Percentiles rank a stretch among this genome's conserved stretches.
Conservation (phyloP, 2,888 invertebrate genomes). For the Capitulum mitella region DNA sequence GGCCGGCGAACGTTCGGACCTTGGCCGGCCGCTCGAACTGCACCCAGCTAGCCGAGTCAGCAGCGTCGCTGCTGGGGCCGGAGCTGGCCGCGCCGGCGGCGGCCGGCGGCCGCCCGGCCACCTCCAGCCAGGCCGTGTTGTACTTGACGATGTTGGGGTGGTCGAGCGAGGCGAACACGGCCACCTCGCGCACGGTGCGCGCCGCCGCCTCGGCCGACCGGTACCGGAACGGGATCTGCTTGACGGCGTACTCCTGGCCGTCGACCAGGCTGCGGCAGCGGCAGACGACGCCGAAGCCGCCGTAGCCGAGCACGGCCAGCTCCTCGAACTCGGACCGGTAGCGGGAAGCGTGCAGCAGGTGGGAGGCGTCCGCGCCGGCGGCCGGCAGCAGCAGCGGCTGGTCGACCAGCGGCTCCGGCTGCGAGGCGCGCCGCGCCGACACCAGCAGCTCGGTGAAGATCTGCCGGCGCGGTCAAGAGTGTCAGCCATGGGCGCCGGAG, state of each 20-base stretch:
- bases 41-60: neutral
- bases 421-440: neutral
- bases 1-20: neutral
- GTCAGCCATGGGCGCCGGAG: too few species aligned
- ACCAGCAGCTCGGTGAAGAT: neutral
- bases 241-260: constrained; percentile 68
- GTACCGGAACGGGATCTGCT: constrained; percentile 53
- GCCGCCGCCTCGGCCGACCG: constrained; percentile 5
- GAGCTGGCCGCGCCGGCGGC: constrained; percentile 39
- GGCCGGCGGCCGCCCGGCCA: constrained; percentile 43
- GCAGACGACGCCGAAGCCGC: constrained; percentile 70
- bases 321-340: constrained; percentile 64
- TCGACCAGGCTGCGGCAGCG: constrained; percentile 67
- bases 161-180: constrained; percentile 67
- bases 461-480: neutral
- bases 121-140: constrained; percentile 75
- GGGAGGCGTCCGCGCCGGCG: neutral
- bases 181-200: constrained; percentile 60
- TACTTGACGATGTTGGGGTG: constrained; percentile 74
- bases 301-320: constrained; percentile 59
- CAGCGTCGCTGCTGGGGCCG: constrained; percentile 38
- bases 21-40: neutral
- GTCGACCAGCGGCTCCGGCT: neutral
- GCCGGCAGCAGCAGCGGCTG: neutral
- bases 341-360: constrained; percentile 46